These are phyloP conservation scores for Bos taurus DNA, from an alignment of 2,113 vertebrate species.

Conservation along the genomic window ARS-UCD2.0 NC_037334.1:92128001-92128500, in stretches of 20 bases:
- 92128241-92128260: neutral
- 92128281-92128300: neutral
- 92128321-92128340: neutral
- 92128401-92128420: neutral
- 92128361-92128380: neutral
- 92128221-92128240: neutral
- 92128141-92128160: neutral
- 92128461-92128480: neutral
- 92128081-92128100: neutral
- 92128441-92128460: neutral
- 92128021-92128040: neutral
- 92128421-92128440: neutral
- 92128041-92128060: neutral
- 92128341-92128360: neutral
- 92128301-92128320: neutral
- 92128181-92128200: neutral
- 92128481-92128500: neutral
- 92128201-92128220: neutral
- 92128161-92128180: neutral
- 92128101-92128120: neutral
- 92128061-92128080: neutral
- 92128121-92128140: neutral
- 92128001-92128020: neutral
- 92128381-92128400: neutral
- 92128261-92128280: neutral